These are phyloP conservation scores for Podilymbus podiceps DNA, from an alignment of 2,113 vertebrate genomes.

Conservation along the genomic window DNA sequence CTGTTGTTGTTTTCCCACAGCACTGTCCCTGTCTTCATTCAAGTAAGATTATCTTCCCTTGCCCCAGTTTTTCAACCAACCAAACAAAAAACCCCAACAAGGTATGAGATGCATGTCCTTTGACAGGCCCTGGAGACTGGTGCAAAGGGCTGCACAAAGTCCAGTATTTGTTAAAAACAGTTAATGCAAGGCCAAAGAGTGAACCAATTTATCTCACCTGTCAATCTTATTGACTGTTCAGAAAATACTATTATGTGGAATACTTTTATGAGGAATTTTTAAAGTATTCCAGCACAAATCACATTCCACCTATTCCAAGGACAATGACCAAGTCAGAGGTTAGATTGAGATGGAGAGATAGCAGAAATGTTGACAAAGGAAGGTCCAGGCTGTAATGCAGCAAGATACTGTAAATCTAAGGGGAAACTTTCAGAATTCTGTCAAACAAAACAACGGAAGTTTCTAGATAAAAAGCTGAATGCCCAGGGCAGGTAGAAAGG, in stretches of 20 bases:
- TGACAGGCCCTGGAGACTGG: neutral
- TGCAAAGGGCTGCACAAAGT: neutral
- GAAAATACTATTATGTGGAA: neutral
- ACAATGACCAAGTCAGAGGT: neutral
- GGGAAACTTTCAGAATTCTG: neutral
- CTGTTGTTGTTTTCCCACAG: neutral
- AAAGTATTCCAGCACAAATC: neutral
- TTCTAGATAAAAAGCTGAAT: neutral
- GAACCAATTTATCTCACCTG: neutral
- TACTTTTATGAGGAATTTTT: neutral
- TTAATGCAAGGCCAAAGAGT: neutral
- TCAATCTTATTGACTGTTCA: neutral
- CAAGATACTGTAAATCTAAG: neutral
- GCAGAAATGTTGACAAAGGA: neutral
- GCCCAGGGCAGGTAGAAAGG: neutral
- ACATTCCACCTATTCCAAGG: neutral
- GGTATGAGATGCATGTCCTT: neutral
- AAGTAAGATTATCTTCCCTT: neutral
- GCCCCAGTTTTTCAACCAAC: neutral
- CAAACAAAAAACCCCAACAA: neutral
- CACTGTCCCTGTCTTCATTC: neutral
- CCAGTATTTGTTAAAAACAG: neutral
- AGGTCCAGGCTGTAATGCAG: neutral
- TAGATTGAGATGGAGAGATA: neutral
- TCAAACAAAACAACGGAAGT: neutral